phyloP scores from a whole-genome alignment of 2,113 vertebrate species.

The Indicator indicator region DNA sequence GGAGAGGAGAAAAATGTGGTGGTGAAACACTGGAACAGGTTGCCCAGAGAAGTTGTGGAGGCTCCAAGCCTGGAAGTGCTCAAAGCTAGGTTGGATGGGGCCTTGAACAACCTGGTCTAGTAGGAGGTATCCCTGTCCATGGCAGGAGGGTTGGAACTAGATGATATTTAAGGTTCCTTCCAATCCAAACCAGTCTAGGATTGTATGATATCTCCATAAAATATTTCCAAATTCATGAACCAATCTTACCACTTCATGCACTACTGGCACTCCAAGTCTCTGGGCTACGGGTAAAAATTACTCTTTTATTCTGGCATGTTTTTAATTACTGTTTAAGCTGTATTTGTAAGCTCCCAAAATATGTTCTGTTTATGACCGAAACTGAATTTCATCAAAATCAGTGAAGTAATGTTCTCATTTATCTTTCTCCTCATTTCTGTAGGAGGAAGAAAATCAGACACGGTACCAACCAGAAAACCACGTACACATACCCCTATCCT shows the following conservation, averaged over 20 bases:
- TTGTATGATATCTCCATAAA: background rate
- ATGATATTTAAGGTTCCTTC: too few relatives aligned
- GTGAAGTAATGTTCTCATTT: background rate
- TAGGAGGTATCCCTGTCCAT: too few relatives aligned
- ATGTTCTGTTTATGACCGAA: background rate
- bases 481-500: accelerated
- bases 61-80: too few relatives aligned
- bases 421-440: background rate
- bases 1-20: background rate
- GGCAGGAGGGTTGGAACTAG: too few relatives aligned
- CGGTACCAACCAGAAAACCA: background rate
- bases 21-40: too few relatives aligned
- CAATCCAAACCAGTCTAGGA: too few relatives aligned
- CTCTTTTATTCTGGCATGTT: background rate
- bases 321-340: background rate
- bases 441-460: background rate
- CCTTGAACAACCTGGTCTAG: too few relatives aligned
- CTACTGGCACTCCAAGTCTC: background rate
- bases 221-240: background rate
- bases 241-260: background rate
- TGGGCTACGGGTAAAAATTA: background rate
- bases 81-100: too few relatives aligned
- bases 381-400: background rate
- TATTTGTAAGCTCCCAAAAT: background rate
- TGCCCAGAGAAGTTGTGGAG: too few relatives aligned